phyloP scores from a whole-genome alignment of 2,888 invertebrate genomes.

The Ryuthela nishihirai region DNA sequence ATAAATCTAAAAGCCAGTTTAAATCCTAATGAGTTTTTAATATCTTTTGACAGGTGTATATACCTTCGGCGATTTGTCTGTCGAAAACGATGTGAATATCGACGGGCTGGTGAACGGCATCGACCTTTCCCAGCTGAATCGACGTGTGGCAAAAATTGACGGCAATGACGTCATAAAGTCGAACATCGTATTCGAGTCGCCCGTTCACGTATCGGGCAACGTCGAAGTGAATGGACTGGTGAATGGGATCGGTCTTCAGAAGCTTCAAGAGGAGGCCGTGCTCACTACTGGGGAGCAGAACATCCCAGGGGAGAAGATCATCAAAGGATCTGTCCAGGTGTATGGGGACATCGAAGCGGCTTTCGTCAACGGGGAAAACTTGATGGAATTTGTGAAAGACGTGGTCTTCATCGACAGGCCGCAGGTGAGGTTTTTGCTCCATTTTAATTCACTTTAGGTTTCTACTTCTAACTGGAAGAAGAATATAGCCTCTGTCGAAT shows the following conservation, averaged over 20 bases:
- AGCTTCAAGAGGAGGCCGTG: conserved; percentile 8
- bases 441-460: too few relatives aligned
- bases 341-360: conserved; percentile 14
- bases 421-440: conserved; percentile 6
- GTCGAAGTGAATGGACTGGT: conserved; percentile 22
- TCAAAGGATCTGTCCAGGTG: conserved; percentile 25
- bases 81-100: conserved; percentile 1
- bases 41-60: conserved; percentile 10
- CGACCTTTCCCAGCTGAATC: conserved; percentile 12
- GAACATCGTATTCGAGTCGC: conserved; percentile 7
- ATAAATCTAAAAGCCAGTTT: too few relatives aligned
- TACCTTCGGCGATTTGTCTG: conserved; percentile 2
- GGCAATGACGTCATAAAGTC: conserved; percentile 8
- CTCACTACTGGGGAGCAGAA: conserved; percentile 19
- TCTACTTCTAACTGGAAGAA: too few relatives aligned
- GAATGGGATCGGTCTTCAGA: conserved; percentile 23
- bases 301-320: conserved; percentile 17
- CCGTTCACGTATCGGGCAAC: conserved; percentile 4
- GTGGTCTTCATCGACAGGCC: conserved; percentile 19
- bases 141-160: conserved; percentile 1
- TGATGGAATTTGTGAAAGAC: conserved; percentile 16
- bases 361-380: conserved; percentile 9
- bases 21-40: too few relatives aligned
- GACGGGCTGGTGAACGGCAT: conserved; percentile 19
- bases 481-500: too few relatives aligned